These are phyloP conservation scores for Paedocypris sp. DNA, from an alignment of 2,113 vertebrate genomes.

Conservation along the genomic window DNA sequence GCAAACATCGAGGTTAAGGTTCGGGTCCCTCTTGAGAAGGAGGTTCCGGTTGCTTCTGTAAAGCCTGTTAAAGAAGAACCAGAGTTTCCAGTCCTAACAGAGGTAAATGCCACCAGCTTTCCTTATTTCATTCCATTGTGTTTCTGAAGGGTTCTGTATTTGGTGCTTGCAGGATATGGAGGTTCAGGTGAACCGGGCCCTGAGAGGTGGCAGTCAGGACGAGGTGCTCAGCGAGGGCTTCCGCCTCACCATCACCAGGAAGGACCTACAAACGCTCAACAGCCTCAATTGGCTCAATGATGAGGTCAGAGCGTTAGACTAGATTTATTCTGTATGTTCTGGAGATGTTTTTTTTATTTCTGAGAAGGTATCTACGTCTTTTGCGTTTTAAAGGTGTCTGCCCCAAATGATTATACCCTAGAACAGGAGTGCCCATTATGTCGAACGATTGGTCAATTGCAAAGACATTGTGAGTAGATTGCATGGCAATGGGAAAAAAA, in stretches of 20 bases:
- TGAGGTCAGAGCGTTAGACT: slow-evolving; percentile 68
- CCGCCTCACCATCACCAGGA: slow-evolving; percentile 84
- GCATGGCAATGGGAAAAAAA: too few relatives aligned
- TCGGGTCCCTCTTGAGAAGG: slow-evolving; percentile 85
- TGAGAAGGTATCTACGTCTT: too few relatives aligned
- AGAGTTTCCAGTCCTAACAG: slow-evolving; percentile 83
- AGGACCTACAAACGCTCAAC: slow-evolving; percentile 90
- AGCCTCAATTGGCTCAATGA: slow-evolving; percentile 96
- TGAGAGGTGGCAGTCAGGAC: slow-evolving; percentile 75
- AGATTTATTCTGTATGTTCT: too few relatives aligned
- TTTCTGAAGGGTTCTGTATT: background rate
- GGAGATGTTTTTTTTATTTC: too few relatives aligned
- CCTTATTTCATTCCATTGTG: too few relatives aligned
- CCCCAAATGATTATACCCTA: too few relatives aligned
- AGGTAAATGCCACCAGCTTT: slow-evolving; percentile 68
- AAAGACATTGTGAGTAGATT: too few relatives aligned
- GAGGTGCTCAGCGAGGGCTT: slow-evolving; percentile 89
- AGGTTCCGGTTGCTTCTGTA: slow-evolving; percentile 72
- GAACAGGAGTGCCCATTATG: too few relatives aligned
- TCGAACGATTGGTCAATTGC: too few relatives aligned
- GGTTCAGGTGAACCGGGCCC: slow-evolving; percentile 67
- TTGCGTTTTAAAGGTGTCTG: too few relatives aligned
- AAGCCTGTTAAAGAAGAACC: slow-evolving; percentile 56
- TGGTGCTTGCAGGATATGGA: slow-evolving; percentile 74
- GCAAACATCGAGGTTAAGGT: slow-evolving; percentile 71